phyloP scores from a whole-genome alignment of 2,888 invertebrate species.

The Amphipyra berbera region DNA sequence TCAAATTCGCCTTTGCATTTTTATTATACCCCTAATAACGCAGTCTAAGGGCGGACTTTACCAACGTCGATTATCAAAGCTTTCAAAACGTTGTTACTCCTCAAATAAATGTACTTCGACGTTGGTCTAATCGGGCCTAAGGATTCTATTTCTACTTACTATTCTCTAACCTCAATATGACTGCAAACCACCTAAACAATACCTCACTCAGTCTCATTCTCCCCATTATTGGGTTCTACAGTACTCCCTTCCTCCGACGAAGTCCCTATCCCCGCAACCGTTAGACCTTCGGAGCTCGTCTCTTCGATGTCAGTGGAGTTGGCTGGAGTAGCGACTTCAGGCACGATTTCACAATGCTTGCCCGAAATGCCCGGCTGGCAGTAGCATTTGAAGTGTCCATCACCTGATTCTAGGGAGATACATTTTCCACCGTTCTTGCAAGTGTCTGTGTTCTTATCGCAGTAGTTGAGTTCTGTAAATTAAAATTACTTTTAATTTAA shows the following conservation, averaged over 20 bases:
- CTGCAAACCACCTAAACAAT: slow-evolving; percentile 11
- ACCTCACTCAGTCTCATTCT: slow-evolving; percentile 78
- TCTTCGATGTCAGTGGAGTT: slow-evolving; percentile 43
- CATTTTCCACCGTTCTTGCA: slow-evolving; percentile 96
- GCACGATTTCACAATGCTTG: slow-evolving; percentile 92
- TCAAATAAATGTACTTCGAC: too few relatives aligned
- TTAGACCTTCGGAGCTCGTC: slow-evolving; percentile 21
- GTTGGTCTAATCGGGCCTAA: too few relatives aligned
- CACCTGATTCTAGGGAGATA: slow-evolving; percentile 93
- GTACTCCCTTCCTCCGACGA: slow-evolving; percentile 49
- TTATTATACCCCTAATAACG: too few relatives aligned
- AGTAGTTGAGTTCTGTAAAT: slow-evolving; percentile 90
- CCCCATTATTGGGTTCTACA: slow-evolving; percentile 66
- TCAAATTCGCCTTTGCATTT: too few relatives aligned
- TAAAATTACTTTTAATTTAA: neutral
- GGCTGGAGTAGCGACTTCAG: slow-evolving; percentile 60
- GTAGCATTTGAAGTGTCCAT: slow-evolving; percentile 93
- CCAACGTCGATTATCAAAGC: too few relatives aligned
- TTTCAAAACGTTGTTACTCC: too few relatives aligned
- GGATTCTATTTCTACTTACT: neutral
- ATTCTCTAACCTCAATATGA: slow-evolving; percentile 16
- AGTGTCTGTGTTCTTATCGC: slow-evolving; percentile 93
- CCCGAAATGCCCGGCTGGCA: slow-evolving; percentile 94
- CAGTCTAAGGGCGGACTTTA: too few relatives aligned
- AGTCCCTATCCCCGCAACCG: neutral